Percentiles rank a stretch among this genome's conserved stretches.
These are phyloP conservation scores for Euproctis similis DNA, from an alignment of 2,888 invertebrate genomes.

Conservation along the genomic window DNA sequence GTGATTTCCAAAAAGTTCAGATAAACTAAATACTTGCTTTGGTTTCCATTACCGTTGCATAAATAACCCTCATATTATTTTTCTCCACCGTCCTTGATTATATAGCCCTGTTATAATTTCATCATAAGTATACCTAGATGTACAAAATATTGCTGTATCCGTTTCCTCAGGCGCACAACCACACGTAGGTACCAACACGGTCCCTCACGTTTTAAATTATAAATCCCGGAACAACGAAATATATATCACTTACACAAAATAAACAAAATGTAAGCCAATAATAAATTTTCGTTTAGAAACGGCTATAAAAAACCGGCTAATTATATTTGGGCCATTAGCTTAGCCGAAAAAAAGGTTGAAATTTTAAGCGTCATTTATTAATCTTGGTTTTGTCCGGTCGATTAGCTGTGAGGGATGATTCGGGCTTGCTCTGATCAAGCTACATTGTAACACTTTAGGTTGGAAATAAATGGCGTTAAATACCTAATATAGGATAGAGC, in stretches of 20 bases:
- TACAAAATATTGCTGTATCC: not conserved
- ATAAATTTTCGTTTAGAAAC: slow-evolving; percentile 45
- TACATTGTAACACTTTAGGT: slow-evolving; percentile 26
- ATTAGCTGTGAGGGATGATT: slow-evolving; percentile 59
- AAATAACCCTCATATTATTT: too few species aligned
- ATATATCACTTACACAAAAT: slow-evolving; percentile 51
- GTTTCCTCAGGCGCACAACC: not conserved
- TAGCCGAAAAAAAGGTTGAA: slow-evolving; percentile 70
- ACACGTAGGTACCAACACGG: too few species aligned
- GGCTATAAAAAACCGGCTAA: slow-evolving; percentile 56
- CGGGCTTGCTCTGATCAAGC: slow-evolving; percentile 21
- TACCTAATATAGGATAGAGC: slow-evolving; percentile 18
- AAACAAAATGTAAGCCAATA: slow-evolving; percentile 38
- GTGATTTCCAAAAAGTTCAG: too few species aligned
- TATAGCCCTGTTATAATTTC: too few species aligned
- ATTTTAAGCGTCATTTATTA: slow-evolving; percentile 70
- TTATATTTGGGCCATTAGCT: slow-evolving; percentile 64
- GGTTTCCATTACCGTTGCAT: too few species aligned
- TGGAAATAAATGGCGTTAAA: slow-evolving; percentile 27
- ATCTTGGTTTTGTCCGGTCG: slow-evolving; percentile 53
- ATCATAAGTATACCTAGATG: too few species aligned
- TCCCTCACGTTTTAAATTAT: slow-evolving; percentile 3
- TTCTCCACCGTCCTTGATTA: too few species aligned
- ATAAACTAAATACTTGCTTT: too few species aligned
- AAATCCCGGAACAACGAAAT: slow-evolving; percentile 13